Evolutionary conservation across 2,888 invertebrate genomes (phyloP).

Genomic region (Papilio elwesi): DNA sequence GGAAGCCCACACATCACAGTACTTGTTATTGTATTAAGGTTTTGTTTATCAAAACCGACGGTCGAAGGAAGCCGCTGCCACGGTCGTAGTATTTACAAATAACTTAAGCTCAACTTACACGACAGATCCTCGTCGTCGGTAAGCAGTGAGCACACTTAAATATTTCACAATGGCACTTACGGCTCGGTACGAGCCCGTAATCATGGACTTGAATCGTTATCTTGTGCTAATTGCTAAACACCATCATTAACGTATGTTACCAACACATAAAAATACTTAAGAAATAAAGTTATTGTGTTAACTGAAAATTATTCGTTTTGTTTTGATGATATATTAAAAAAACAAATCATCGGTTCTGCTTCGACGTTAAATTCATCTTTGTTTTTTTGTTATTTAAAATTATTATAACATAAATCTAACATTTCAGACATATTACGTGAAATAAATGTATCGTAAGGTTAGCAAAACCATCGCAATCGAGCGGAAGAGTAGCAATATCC

Average conservation of each 20-base stretch:
- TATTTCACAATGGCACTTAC: conserved; percentile 24
- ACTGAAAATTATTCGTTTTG: background rate
- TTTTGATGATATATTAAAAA: no score
- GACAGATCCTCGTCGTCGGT: conserved; percentile 11
- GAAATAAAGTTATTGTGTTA: background rate
- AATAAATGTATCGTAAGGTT: background rate
- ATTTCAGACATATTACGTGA: no score
- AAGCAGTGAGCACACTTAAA: conserved; percentile 15
- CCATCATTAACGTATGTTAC: conserved; percentile 10
- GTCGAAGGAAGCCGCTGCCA: background rate
- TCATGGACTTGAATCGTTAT: conserved; percentile 23
- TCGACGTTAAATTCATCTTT: no score
- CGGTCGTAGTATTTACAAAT: conserved; percentile 21
- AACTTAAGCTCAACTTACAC: conserved; percentile 28
- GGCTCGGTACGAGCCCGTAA: conserved; percentile 11
- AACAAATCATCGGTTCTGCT: no score
- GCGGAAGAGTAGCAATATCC: conserved; percentile 43
- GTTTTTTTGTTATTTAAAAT: background rate
- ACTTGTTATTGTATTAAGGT: conserved; percentile 12
- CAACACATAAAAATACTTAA: conserved; percentile 2
- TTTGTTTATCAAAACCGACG: conserved; percentile 10
- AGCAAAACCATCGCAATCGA: conserved; percentile 3
- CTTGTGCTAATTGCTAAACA: conserved; percentile 24
- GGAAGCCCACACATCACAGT: background rate
- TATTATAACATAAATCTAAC: background rate